These are phyloP conservation scores for Crocallis elinguaria DNA, from an alignment of 2,888 invertebrate species.

Conservation along the genomic window DNA sequence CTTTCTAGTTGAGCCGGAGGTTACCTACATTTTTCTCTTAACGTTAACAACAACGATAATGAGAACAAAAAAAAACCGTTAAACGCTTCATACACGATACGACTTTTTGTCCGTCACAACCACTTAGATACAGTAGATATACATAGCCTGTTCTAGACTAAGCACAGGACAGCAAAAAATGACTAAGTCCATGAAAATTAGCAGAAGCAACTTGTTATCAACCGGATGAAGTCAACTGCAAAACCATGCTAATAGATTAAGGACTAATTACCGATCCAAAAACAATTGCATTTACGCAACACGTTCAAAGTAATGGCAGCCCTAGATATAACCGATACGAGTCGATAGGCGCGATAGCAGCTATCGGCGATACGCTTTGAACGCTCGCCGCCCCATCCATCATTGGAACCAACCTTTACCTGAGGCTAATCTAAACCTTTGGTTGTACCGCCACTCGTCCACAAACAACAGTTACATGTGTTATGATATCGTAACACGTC, in stretches of 20 bases:
- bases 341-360: conserved; percentile 66
- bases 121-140: too few relatives aligned
- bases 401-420: conserved; percentile 60
- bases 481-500: conserved; percentile 71
- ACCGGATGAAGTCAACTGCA: not conserved
- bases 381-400: conserved; percentile 80
- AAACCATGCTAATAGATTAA: not conserved
- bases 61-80: too few relatives aligned
- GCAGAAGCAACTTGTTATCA: not conserved
- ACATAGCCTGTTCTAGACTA: too few relatives aligned
- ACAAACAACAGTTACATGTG: conserved; percentile 79
- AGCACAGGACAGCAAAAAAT: too few relatives aligned
- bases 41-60: too few relatives aligned
- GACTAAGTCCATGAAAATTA: not conserved
- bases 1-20: too few relatives aligned
- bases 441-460: conserved; percentile 69
- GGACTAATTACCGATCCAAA: conserved; percentile 14
- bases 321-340: conserved; percentile 59
- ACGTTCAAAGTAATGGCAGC: conserved; percentile 39
- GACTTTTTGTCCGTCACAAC: too few relatives aligned
- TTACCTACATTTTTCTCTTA: too few relatives aligned
- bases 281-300: conserved; percentile 6
- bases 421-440: conserved; percentile 69
- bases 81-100: too few relatives aligned
- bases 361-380: conserved; percentile 79